Evolutionary conservation across 2,113 vertebrate genomes (phyloP), one percentile per base, ranked within the genome.

Genomic region (Notarius lentiginosus): DNA sequence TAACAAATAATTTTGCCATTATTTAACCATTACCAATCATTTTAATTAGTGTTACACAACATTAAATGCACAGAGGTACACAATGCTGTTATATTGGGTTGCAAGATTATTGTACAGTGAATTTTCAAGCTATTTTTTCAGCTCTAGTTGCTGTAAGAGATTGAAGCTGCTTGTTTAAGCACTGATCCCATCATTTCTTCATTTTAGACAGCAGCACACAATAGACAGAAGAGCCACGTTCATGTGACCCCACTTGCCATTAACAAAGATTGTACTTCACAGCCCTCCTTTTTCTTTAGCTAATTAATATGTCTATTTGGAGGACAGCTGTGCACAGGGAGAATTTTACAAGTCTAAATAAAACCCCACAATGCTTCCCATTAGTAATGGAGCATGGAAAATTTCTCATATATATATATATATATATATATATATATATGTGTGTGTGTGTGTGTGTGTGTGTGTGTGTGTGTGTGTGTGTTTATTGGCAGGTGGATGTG

Each of bases 301-400:
- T 72, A 41, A 82, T 17, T 56, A 90, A 95, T 95, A 94, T 94
- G 94, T 92, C 58, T 6, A 89, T 7, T 87, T 91, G 65, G 0
- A 58, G 60, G 20, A 88, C 94, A 95, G 92, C 95, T 95, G 94
- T 90, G 10, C 55, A 41, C 77, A 90, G 81, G 91, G 86, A 92
- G 92, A 93, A 94, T 94, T 91, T 93, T 92, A 87, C 89, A 84
- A 86, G 90, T 87, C 92, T 89, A 93, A 95, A 95, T 95, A 95
- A 94, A 93, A 93, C 87, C 17, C 18, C n/a, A 1, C 87, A 75
- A 89, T 92, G 90, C 79, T 86, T 86, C 91, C 94, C 87, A 60
- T 90, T 89, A 81, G 86, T 88, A 82, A 89, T 65, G 15, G 83
- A 82, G 83, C 93, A 92, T 94, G 95, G 95, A 95, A 96, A 95